Base-by-base conservation (phyloP, 2,113 vertebrate species). In the Pachypanchax playfairii region DNA sequence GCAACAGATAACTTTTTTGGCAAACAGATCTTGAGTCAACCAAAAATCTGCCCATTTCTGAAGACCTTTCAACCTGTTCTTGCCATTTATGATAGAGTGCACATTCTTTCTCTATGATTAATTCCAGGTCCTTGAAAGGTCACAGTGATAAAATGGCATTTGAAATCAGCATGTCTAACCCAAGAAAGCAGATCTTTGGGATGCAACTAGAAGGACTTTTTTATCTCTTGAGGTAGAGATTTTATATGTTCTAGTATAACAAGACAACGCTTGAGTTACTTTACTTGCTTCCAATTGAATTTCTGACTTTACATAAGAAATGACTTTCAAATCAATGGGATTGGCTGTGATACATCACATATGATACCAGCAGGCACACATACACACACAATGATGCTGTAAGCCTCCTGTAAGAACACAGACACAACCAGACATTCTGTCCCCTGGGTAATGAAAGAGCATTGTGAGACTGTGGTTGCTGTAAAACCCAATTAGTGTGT, bases 401-500 rank as follows among this genome's bases (percentile, higher is more conserved):
- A 75, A 62, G 26, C 41, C 56, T 60, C 38, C 43, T 43, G 42
- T 75, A 51, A 73, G 76, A 85, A 86, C 74, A 68, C 57, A 73
- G 77, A 55, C 66, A 68, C 48, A 76, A 72, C 61, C 73, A 83
- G 89, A 77, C 73, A 31, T 73, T 52, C 48, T 39, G 72, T 86
- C 89, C 84, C 88, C 51, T 50, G 88, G 90, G 89, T 82, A 89
- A 89, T 87, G 80, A 83, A 86, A 83, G 80, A 83, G 73, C 76
- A 84, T 68, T 75, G 87, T 73, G 73, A 82, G 76, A 83, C 73
- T 74, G 86, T 57, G 75, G 67, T 65, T 72, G 77, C 80, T 82
- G 85, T 85, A 89, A 86, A 91, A 90, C 85, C 88, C 85, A 90
- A 91, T 91, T 89, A 92, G 87, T 61, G 83, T 75, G 56, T 28